Evolutionary conservation across 2,797 vertebrate genomes (phyloP).

Genomic region (Margarornis squamiger): DNA sequence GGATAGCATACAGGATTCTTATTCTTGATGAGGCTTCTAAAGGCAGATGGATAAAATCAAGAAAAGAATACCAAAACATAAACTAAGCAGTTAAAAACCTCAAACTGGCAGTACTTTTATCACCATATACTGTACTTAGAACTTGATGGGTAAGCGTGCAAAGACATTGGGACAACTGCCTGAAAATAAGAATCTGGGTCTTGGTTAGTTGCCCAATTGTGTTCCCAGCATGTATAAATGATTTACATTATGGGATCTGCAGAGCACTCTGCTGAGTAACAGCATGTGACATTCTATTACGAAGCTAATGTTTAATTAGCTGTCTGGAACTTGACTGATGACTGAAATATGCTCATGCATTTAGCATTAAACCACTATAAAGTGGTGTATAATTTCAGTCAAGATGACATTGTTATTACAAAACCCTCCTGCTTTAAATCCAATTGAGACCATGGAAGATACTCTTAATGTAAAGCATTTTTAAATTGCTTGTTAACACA

Average conservation of each 20-base stretch:
- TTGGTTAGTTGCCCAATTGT: accelerated
- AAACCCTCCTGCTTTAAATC: background rate
- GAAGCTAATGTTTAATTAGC: background rate
- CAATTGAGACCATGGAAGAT: background rate
- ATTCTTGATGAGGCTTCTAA: background rate
- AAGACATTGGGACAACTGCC: background rate
- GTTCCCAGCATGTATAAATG: background rate
- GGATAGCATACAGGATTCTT: background rate
- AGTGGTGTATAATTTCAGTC: background rate
- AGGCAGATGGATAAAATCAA: background rate
- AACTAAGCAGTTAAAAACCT: background rate
- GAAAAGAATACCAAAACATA: background rate
- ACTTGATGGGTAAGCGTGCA: background rate
- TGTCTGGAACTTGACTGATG: background rate
- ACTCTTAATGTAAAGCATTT: background rate
- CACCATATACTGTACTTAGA: background rate
- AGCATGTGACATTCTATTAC: background rate
- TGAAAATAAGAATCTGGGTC: background rate
- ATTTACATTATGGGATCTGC: background rate
- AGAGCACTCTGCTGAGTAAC: accelerated
- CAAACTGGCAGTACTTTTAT: background rate
- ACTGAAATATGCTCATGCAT: background rate
- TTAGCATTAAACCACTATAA: background rate
- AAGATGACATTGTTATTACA: background rate
- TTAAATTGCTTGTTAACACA: background rate